These are phyloP conservation scores for Spialia ferax DNA, from an alignment of 2,888 invertebrate species.

Conservation along the genomic window DNA sequence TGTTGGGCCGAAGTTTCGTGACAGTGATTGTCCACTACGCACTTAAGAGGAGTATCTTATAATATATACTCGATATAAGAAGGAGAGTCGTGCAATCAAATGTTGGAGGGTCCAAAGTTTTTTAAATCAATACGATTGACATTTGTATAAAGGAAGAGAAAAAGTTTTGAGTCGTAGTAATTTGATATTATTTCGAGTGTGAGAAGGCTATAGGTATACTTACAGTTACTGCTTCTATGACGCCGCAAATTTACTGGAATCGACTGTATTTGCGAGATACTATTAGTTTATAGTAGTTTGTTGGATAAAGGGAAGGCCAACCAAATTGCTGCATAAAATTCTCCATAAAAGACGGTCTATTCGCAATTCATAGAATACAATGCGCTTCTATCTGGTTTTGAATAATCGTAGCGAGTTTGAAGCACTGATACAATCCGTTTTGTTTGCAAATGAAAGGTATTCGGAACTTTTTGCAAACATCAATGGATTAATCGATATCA, in stretches of 20 bases:
- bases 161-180: too few relatives aligned
- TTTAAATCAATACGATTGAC: too few relatives aligned
- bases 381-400: constrained; percentile 29
- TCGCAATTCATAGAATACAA: constrained; percentile 20
- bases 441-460: constrained; percentile 27
- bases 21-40: too few relatives aligned
- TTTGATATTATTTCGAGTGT: too few relatives aligned
- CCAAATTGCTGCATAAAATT: background rate
- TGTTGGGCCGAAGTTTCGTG: too few relatives aligned
- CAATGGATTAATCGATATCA: background rate
- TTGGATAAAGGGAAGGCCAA: background rate
- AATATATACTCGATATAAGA: too few relatives aligned
- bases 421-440: constrained; percentile 30
- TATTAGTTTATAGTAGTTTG: background rate
- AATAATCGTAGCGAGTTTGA: constrained; percentile 28
- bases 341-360: constrained; percentile 7
- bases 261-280: background rate
- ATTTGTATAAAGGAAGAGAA: too few relatives aligned
- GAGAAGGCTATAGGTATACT: too few relatives aligned
- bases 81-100: too few relatives aligned
- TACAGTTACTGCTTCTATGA: background rate
- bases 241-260: background rate
- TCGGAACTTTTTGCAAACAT: background rate
- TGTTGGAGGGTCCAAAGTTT: too few relatives aligned
- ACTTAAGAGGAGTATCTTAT: too few relatives aligned